phyloP scores from a whole-genome alignment of 2,113 vertebrate species.

The Pleuronectes platessa region DNA sequence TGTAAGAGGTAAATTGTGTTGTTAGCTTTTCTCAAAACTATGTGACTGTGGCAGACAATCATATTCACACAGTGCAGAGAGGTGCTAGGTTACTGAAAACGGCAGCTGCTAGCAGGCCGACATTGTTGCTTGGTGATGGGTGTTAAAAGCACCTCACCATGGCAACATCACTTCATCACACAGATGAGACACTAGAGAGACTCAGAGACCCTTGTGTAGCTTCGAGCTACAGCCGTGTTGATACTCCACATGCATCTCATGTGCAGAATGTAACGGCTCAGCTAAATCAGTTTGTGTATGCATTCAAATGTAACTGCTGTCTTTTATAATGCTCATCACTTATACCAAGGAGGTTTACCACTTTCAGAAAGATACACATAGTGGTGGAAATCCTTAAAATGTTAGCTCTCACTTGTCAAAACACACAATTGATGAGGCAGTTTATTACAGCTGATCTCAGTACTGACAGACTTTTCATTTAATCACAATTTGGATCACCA shows the following conservation, averaged over 20 bases:
- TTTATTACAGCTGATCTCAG: neutral
- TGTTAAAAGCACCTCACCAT: slow-evolving; percentile 7
- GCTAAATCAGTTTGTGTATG: neutral
- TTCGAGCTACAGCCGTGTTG: too few species aligned
- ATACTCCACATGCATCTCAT: too few species aligned
- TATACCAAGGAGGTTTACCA: neutral
- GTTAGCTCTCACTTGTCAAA: too few species aligned
- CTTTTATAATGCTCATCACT: neutral
- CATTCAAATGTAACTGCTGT: neutral
- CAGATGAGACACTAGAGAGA: too few species aligned
- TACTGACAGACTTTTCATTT: neutral
- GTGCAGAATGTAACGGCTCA: neutral
- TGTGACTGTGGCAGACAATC: neutral
- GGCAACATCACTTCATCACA: neutral
- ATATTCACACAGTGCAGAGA: neutral
- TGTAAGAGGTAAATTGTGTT: neutral
- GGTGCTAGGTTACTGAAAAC: neutral
- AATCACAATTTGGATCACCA: neutral
- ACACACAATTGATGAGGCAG: neutral
- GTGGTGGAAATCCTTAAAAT: neutral
- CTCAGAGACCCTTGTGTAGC: too few species aligned
- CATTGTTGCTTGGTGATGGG: neutral
- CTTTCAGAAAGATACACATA: neutral
- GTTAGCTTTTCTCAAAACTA: neutral
- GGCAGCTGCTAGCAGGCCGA: neutral